Base-by-base conservation (phyloP, 2,888 invertebrate species). In the Yponomeuta plumbellus region DNA sequence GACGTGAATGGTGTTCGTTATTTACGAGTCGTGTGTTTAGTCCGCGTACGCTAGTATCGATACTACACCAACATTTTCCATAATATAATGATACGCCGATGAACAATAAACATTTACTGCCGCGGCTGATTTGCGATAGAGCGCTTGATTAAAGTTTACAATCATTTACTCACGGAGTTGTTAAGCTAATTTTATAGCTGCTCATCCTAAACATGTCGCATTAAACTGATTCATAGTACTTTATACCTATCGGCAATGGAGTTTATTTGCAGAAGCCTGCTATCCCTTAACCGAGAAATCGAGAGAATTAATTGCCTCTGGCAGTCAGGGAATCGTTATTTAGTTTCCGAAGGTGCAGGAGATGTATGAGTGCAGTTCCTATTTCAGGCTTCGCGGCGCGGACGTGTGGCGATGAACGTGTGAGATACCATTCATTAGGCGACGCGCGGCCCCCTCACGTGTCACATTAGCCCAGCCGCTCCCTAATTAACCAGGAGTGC, bases 401-500 rank as follows among this genome's bases (percentile, higher is more conserved):
- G 62, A 68, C 66, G 66, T 80, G 82, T 81, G 69, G 80, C 80
- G 90, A 91, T 91, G 86, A 84, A 88, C 88, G 90, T 89, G 88
- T 89, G 85, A 85, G 90, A 91, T 91, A 90, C 83, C 81, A 88
- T 91, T 90, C 90, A 90, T 91, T 91, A 91, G 84, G 81, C 82
- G 81, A 80, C 77, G 76, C 77, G 77, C 76, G 77, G 75, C 77
- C 67, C 76, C 77, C 82, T 81, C 85, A 77, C 83, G 88, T 85
- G 88, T 90, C 90, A 89, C 90, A 91, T 91, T 90, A 91, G 88
- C 81, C 44, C 77, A 76, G 75, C 78, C 75, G 79, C 80, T 81
- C 81, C 79, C 85, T 90, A 90, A 90, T 91, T 90, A 90, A 88
- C 85, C 84, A 34, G 79, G 80, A 74, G 80, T 56, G 61, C 66